Evolutionary conservation across 1,140 invertebrate genomes (phyloP).

Genomic region (Diprion similis): DNA sequence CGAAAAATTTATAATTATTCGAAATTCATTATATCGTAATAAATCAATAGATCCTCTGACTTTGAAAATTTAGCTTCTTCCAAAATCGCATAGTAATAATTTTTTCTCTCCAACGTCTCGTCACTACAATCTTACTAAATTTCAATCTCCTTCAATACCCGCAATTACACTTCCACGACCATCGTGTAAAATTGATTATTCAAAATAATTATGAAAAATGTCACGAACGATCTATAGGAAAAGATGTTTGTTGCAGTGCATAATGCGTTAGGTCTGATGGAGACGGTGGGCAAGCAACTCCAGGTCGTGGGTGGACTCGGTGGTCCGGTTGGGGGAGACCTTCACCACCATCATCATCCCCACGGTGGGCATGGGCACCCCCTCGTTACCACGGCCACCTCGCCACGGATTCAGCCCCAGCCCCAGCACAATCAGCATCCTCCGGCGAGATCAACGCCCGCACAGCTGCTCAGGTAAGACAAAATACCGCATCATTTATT

Average conservation of each 20-base stretch:
- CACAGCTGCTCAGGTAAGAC: conserved; percentile 54
- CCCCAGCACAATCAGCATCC: conserved; percentile 56
- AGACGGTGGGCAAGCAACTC: conserved; percentile 58
- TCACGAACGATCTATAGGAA: conserved; percentile 4
- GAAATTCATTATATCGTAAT: too few species aligned
- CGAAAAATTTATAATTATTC: too few species aligned
- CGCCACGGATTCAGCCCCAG: conserved; percentile 54
- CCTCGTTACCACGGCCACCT: conserved; percentile 52
- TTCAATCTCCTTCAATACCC: too few species aligned
- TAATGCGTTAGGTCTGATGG: conserved; percentile 60
- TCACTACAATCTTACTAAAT: too few species aligned
- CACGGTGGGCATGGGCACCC: conserved; percentile 55
- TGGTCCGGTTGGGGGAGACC: conserved; percentile 55
- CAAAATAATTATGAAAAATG: conserved; percentile 9
- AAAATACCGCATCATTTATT: too few species aligned
- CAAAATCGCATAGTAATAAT: too few species aligned
- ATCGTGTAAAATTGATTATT: conserved; percentile 2
- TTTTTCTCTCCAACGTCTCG: too few species aligned
- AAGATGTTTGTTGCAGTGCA: conserved; percentile 49
- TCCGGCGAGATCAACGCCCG: conserved; percentile 55
- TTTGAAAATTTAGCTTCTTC: too few species aligned
- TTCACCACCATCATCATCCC: conserved; percentile 59
- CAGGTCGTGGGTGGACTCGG: conserved; percentile 59
- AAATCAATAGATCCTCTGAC: too few species aligned
- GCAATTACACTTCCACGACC: too few species aligned